Conservation (phyloP, 2,797 vertebrate genomes). For the Rhabdophis nuchalis region DNA sequence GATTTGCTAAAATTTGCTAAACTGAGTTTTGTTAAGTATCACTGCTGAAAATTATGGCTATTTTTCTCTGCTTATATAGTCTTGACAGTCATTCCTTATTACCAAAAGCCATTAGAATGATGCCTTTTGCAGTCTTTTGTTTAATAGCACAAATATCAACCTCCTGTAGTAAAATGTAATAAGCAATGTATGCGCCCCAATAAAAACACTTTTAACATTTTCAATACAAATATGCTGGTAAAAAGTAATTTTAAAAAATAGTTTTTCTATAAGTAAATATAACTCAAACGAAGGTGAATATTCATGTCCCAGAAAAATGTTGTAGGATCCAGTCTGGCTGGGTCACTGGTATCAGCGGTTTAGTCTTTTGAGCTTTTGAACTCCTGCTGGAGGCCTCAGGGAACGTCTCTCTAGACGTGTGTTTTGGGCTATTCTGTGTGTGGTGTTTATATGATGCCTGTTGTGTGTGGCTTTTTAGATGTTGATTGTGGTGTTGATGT, state of each 20-base stretch:
- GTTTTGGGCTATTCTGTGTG: too few species aligned
- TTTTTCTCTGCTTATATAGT: not conserved
- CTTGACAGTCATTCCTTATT: not conserved
- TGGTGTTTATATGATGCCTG: too few species aligned
- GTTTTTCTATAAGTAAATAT: not conserved
- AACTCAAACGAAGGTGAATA: not conserved
- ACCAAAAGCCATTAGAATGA: not conserved
- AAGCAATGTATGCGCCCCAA: not conserved
- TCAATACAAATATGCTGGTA: not conserved
- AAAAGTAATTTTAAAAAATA: not conserved
- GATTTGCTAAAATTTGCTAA: not conserved
- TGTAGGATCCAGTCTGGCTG: not conserved
- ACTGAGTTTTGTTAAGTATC: not conserved
- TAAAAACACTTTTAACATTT: not conserved
- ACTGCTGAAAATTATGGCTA: not conserved
- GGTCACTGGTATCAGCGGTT: not conserved
- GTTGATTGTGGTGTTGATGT: too few species aligned
- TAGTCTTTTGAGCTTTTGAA: not conserved
- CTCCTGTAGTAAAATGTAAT: not conserved
- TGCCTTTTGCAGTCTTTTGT: not conserved
- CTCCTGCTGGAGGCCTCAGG: not conserved
- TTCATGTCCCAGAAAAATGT: not conserved
- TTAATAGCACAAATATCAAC: not conserved
- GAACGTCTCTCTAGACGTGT: too few species aligned
- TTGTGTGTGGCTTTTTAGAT: too few species aligned